A percentile compares a stretch with the other conserved stretches of the same genome.
These are phyloP conservation scores for Arrhopalites spinosus DNA, from an alignment of 2,888 invertebrate species.

Conservation along the genomic window DNA sequence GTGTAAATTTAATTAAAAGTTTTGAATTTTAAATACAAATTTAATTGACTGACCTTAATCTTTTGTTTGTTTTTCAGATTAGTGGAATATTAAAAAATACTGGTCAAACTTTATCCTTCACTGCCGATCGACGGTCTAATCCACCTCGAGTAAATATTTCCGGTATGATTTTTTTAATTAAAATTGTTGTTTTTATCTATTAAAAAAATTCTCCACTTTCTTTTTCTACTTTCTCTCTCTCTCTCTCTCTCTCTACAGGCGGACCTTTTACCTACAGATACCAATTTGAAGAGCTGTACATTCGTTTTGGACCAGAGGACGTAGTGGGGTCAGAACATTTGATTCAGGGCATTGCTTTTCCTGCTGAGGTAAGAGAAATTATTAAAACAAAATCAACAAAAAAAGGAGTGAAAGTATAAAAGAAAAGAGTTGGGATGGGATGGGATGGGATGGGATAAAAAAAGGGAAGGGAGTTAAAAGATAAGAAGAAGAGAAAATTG, in stretches of 20 bases:
- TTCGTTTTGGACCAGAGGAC: constrained; percentile 90
- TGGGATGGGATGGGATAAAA: constrained; percentile 5
- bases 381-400: not conserved
- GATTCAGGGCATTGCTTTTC: constrained; percentile 92
- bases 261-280: constrained; percentile 95
- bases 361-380: constrained; percentile 82
- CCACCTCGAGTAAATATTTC: constrained; percentile 93
- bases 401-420: not conserved
- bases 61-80: constrained; percentile 65
- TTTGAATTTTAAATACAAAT: too few relatives aligned
- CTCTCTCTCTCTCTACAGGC: not conserved
- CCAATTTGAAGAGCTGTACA: constrained; percentile 93
- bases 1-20: not conserved
- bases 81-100: constrained; percentile 89
- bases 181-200: not conserved
- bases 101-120: constrained; percentile 90
- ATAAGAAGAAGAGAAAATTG: not conserved
- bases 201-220: not conserved
- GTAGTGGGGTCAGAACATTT: constrained; percentile 93
- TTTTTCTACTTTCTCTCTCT: not conserved
- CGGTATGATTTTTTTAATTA: too few relatives aligned
- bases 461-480: not conserved
- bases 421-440: not conserved
- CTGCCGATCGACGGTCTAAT: constrained; percentile 86
- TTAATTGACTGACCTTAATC: not conserved